These are phyloP conservation scores for Ibycter americanus DNA, from an alignment of 2,797 vertebrate genomes.

Conservation along the genomic window DNA sequence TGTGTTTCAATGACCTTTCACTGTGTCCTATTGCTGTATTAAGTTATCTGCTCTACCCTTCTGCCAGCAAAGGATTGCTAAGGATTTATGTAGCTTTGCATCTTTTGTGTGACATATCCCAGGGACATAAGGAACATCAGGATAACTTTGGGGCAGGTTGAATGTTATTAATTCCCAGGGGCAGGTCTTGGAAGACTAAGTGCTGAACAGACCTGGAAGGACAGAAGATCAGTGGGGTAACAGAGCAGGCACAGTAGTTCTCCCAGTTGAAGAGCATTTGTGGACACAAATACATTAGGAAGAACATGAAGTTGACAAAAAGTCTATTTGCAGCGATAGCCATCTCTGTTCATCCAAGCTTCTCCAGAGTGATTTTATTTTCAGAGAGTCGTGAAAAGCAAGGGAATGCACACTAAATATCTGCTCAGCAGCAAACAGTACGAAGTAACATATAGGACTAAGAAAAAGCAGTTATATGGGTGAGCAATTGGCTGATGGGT, in stretches of 20 bases:
- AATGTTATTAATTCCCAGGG: not conserved
- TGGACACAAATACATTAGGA: not conserved
- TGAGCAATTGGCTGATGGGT: not conserved
- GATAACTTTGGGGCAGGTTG: not conserved
- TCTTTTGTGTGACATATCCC: not conserved
- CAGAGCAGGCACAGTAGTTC: not conserved
- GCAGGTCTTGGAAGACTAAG: not conserved
- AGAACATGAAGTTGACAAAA: not conserved
- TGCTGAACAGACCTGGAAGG: not conserved
- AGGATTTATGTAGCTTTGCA: not conserved
- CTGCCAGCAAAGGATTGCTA: not conserved
- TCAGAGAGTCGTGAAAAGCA: not conserved
- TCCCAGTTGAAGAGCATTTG: not conserved
- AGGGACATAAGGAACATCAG: not conserved
- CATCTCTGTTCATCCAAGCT: not conserved
- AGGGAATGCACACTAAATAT: not conserved
- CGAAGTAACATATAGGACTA: not conserved
- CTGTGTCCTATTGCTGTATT: not conserved
- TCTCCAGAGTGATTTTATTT: not conserved
- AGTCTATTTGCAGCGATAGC: not conserved
- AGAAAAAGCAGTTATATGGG: not conserved
- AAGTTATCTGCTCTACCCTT: not conserved
- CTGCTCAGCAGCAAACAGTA: not conserved
- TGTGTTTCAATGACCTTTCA: not conserved
- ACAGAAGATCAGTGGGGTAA: not conserved